These are phyloP conservation scores for Intellagama lesueurii DNA, from an alignment of 2,797 vertebrate species.

Conservation along the genomic window DNA sequence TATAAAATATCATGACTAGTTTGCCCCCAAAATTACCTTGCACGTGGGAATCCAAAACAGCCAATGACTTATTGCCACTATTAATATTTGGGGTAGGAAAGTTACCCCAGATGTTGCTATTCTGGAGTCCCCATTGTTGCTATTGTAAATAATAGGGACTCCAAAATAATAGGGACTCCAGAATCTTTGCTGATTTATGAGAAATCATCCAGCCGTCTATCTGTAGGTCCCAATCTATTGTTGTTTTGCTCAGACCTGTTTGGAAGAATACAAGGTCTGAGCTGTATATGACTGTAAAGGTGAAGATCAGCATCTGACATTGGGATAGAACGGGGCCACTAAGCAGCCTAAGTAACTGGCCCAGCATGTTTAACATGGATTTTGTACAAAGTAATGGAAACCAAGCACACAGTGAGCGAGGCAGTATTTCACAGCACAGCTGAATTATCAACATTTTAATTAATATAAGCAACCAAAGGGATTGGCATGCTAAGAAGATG, in stretches of 20 bases:
- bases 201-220: not conserved
- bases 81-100: no score
- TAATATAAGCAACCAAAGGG: slow-evolving; percentile 46
- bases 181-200: no score
- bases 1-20: no score
- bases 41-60: no score
- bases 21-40: no score
- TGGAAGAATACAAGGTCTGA: no score
- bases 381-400: slow-evolving; percentile 15
- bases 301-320: no score
- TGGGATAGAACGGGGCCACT: not conserved
- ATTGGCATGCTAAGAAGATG: slow-evolving; percentile 42
- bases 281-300: not conserved
- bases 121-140: no score
- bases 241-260: not conserved
- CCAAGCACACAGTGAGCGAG: slow-evolving; percentile 26
- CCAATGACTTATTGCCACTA: not conserved
- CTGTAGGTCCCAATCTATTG: not conserved
- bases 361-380: not conserved
- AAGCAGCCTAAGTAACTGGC: no score
- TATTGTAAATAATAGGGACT: not conserved
- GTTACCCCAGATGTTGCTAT: no score
- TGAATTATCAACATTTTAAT: slow-evolving; percentile 56
- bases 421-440: slow-evolving; percentile 7
- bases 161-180: no score